phyloP scores from a whole-genome alignment of 1,140 invertebrate genomes.

The Orchesella cincta region DNA sequence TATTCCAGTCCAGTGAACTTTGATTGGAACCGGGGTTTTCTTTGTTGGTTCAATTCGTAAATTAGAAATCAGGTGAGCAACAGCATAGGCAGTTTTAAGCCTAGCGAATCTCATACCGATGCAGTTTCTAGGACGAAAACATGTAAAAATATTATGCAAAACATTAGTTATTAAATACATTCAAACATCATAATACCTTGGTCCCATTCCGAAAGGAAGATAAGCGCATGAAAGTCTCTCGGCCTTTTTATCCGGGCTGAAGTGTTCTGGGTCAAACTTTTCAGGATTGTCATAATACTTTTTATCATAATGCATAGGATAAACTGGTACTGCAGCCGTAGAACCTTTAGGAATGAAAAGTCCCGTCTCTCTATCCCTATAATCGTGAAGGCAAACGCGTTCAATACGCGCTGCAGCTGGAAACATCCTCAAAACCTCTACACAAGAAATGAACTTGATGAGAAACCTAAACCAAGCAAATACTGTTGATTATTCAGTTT shows the following conservation, averaged over 20 bases:
- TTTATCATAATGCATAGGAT: slow-evolving; percentile 61
- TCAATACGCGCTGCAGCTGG: not conserved
- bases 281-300: not conserved
- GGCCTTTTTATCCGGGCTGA: not conserved
- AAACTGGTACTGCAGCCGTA: slow-evolving; percentile 58
- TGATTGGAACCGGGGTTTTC: no score
- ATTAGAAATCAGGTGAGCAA: no score
- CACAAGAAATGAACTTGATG: not conserved
- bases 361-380: slow-evolving; percentile 16
- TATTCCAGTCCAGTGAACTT: no score
- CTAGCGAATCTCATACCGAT: no score
- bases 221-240: not conserved
- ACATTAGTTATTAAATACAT: no score
- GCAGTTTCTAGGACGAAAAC: no score
- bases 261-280: slow-evolving; percentile 8
- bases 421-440: slow-evolving; percentile 31
- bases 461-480: no score
- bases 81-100: no score
- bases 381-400: slow-evolving; percentile 9
- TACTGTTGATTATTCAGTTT: not conserved
- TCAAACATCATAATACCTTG: no score
- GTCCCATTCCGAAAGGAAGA: not conserved
- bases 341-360: slow-evolving; percentile 15
- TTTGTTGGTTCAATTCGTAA: no score
- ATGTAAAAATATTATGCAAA: no score